phyloP scores from a whole-genome alignment of 2,888 invertebrate genomes.

The Mesochorus sp. region DNA sequence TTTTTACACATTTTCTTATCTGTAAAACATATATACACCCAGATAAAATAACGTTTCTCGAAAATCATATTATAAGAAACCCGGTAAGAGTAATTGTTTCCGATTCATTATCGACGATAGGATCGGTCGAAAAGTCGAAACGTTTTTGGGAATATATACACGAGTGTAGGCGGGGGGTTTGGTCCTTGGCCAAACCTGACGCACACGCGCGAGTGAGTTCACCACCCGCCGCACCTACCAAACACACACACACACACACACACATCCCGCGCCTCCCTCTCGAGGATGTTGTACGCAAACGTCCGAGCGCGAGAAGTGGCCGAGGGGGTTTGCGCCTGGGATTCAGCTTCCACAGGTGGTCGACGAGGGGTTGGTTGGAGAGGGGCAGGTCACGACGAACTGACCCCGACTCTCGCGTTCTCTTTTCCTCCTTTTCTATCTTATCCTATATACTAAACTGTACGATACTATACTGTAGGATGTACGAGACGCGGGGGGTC shows the following conservation, averaged over 20 bases:
- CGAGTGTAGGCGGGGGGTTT: background rate
- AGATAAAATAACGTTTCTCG: no score
- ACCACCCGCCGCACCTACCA: background rate
- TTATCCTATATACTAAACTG: no score
- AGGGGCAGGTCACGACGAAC: conserved; percentile 41
- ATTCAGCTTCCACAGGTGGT: conserved; percentile 74
- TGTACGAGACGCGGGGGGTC: background rate
- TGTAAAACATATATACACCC: no score
- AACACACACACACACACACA: no score
- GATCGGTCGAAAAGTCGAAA: conserved; percentile 8
- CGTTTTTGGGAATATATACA: background rate
- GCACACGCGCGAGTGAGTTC: conserved; percentile 11
- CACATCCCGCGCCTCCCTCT: conserved; percentile 19
- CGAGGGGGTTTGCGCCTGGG: conserved; percentile 35
- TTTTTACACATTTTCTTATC: no score
- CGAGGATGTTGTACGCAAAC: conserved; percentile 59
- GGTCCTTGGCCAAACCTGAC: conserved; percentile 34
- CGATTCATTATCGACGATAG: no score
- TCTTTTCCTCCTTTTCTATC: conserved; percentile 21
- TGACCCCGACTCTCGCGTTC: conserved; percentile 71
- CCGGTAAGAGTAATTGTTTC: background rate
- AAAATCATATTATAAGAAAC: background rate
- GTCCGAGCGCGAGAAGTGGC: conserved; percentile 57
- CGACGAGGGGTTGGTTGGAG: conserved; percentile 22
- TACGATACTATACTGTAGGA: conserved; percentile 50